These are phyloP conservation scores for Heliconius melpomene DNA, from an alignment of 1,140 invertebrate genomes.

Conservation along the genomic window DNA sequence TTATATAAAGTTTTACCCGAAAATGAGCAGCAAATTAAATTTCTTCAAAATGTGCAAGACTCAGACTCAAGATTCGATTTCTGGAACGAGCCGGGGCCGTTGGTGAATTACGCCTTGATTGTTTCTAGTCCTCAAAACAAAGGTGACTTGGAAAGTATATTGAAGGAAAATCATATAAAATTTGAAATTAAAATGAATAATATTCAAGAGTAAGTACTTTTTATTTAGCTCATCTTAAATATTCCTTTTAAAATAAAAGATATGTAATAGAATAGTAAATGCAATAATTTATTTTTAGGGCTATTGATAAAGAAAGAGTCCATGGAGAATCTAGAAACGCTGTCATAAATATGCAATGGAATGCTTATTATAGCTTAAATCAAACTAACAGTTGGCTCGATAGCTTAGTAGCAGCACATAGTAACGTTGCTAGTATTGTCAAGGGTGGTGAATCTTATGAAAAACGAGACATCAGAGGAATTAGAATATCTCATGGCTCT, in stretches of 20 bases:
- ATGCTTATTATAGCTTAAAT: constrained; percentile 78
- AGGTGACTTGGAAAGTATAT: constrained; percentile 50
- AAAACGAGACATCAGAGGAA: constrained; percentile 83
- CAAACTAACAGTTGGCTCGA: constrained; percentile 75
- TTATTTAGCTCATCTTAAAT: background rate
- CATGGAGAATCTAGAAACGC: background rate
- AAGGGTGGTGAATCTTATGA: constrained; percentile 82
- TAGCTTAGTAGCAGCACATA: constrained; percentile 70
- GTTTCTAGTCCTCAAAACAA: constrained; percentile 59
- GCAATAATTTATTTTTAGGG: constrained; percentile 42
- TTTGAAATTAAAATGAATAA: constrained; percentile 54
- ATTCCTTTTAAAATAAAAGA: too few species aligned
- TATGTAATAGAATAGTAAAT: background rate
- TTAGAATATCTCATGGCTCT: constrained; percentile 82
- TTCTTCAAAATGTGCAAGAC: constrained; percentile 52
- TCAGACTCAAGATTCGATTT: constrained; percentile 58
- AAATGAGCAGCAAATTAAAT: constrained; percentile 52
- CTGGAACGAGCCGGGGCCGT: constrained; percentile 53
- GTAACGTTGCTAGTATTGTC: constrained; percentile 72
- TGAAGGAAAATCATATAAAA: constrained; percentile 49
- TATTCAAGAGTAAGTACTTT: constrained; percentile 69
- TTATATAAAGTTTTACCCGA: constrained; percentile 61
- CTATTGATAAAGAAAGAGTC: constrained; percentile 59
- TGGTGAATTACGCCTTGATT: constrained; percentile 55
- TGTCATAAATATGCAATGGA: constrained; percentile 69